phyloP scores from a whole-genome alignment of 2,888 invertebrate species.

The Phorcus lineatus region DNA sequence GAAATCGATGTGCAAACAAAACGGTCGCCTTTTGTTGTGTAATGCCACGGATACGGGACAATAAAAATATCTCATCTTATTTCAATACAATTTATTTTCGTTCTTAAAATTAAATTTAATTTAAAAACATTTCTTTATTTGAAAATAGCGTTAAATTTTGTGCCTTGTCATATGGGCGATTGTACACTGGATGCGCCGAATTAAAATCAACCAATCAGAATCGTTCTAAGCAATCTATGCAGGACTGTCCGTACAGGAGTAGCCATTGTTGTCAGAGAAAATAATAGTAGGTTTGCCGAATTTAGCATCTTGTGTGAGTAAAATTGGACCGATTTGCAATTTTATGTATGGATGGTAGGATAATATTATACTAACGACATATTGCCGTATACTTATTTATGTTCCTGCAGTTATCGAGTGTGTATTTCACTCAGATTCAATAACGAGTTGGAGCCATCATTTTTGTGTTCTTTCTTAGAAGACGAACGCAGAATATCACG shows the following conservation, averaged over 20 bases:
- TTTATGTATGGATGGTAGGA: not conserved
- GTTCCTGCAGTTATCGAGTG: not conserved
- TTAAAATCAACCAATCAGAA: conserved; percentile 1
- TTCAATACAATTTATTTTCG: no score
- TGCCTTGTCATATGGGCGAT: not conserved
- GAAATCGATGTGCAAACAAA: no score
- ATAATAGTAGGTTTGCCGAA: not conserved
- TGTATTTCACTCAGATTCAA: not conserved
- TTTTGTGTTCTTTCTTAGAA: no score
- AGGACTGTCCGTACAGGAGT: not conserved
- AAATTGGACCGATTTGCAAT: not conserved
- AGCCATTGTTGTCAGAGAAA: not conserved
- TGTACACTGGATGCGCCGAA: not conserved
- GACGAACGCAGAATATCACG: no score
- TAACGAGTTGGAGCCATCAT: not conserved
- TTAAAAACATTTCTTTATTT: not conserved
- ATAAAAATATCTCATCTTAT: no score
- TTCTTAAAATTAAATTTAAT: no score
- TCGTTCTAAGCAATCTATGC: conserved; percentile 2
- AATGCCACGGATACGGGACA: no score
- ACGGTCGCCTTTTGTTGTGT: no score
- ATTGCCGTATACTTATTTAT: not conserved
- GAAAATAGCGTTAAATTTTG: not conserved
- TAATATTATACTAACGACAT: not conserved
- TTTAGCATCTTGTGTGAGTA: conserved; percentile 5